Evolutionary conservation across 2,113 vertebrate species (phyloP).

Genomic region (Isurus oxyrinchus): DNA sequence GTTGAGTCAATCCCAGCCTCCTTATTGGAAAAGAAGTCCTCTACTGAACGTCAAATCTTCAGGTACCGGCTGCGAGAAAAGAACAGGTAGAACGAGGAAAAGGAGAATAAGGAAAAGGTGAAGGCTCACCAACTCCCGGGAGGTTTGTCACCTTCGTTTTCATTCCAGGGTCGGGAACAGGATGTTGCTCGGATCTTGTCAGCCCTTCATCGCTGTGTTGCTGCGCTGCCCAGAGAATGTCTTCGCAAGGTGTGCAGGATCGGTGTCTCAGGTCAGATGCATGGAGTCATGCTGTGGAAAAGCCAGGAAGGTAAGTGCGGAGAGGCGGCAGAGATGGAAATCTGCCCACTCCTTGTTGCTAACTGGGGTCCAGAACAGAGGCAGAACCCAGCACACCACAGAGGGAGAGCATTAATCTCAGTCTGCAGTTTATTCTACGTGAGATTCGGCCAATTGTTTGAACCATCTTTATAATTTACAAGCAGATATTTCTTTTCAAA

Average conservation of each 20-base stretch:
- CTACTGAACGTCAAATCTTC: background rate
- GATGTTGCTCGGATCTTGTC: slow-evolving; percentile 64
- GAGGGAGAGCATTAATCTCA: background rate
- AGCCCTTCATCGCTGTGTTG: slow-evolving; percentile 70
- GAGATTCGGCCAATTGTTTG: background rate
- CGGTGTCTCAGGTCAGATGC: slow-evolving; percentile 90
- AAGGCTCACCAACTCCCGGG: background rate
- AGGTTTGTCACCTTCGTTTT: slow-evolving; percentile 30
- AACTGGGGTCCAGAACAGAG: background rate
- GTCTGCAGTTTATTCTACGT: background rate
- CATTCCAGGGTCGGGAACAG: slow-evolving; percentile 75
- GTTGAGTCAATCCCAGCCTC: background rate
- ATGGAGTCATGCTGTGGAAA: slow-evolving; percentile 89
- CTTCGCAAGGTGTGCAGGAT: slow-evolving; percentile 66
- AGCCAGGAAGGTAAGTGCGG: slow-evolving; percentile 60
- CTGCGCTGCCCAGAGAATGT: slow-evolving; percentile 61
- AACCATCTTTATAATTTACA: background rate
- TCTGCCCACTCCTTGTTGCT: background rate
- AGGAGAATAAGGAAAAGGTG: background rate
- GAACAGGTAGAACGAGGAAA: background rate
- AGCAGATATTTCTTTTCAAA: background rate
- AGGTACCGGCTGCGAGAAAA: background rate
- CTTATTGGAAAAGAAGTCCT: background rate
- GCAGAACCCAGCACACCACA: background rate
- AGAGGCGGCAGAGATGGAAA: background rate